phyloP scores from a whole-genome alignment of 2,888 invertebrate genomes.

The Pachymerium ferrugineum region DNA sequence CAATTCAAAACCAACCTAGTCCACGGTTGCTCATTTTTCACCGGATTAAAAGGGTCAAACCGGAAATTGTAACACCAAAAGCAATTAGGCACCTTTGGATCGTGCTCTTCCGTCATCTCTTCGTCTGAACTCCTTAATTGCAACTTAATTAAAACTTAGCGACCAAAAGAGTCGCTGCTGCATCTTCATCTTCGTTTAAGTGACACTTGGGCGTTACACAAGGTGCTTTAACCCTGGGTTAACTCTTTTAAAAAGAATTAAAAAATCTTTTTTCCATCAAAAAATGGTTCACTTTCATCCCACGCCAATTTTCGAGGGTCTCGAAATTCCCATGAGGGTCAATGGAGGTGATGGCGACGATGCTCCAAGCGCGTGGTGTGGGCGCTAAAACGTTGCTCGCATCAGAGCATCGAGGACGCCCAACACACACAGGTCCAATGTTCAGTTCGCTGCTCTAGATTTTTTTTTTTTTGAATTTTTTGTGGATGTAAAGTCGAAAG shows the following conservation, averaged over 20 bases:
- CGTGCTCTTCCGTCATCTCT: neutral
- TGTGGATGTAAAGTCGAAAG: neutral
- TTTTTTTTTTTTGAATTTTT: neutral
- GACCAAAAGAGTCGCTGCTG: neutral
- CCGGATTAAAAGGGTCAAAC: constrained; percentile 19
- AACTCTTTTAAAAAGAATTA: neutral
- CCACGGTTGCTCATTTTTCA: too few species aligned
- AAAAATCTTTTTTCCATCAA: neutral
- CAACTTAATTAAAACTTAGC: neutral
- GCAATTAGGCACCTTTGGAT: neutral
- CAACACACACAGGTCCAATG: neutral
- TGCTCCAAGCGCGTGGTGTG: neutral
- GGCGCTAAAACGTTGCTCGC: neutral
- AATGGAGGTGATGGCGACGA: neutral
- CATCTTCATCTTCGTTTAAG: too few species aligned
- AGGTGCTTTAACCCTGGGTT: neutral
- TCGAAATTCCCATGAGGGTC: neutral
- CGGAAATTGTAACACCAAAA: neutral
- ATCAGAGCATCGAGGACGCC: neutral
- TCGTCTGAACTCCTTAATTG: neutral
- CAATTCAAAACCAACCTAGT: too few species aligned
- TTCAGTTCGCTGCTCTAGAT: neutral
- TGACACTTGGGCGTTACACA: too few species aligned
- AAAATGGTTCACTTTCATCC: too few species aligned
- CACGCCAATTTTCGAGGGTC: neutral